Evolutionary conservation across 2,797 vertebrate species (phyloP).

Genomic region (Melanotaenia boesemani): DNA sequence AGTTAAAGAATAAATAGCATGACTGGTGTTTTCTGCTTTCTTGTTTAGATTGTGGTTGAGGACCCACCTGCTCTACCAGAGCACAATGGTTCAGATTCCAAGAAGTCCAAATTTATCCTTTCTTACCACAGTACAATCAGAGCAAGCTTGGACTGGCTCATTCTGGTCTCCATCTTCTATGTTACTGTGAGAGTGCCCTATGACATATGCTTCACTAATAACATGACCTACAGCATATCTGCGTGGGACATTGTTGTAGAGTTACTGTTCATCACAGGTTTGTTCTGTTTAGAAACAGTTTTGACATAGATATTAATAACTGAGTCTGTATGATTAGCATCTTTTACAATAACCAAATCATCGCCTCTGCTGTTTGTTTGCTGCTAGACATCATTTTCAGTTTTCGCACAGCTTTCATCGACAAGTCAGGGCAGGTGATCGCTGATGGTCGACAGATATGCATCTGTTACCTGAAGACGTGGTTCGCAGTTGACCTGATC

Average conservation of each 20-base stretch:
- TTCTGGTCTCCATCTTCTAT: constrained; percentile 96
- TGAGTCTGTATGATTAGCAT: too few species aligned
- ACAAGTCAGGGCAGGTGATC: too few species aligned
- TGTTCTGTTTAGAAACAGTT: constrained; percentile 60
- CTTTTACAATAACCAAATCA: too few species aligned
- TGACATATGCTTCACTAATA: constrained; percentile 98
- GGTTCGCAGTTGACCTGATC: too few species aligned
- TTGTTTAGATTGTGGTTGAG: constrained; percentile 93
- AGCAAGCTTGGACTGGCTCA: constrained; percentile 99
- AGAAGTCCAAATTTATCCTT: constrained; percentile 97
- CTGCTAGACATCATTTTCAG: too few species aligned
- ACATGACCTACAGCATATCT: constrained; percentile 94
- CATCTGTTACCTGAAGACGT: too few species aligned
- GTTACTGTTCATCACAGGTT: constrained; percentile 98
- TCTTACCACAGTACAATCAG: constrained; percentile 98
- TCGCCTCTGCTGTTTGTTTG: too few species aligned
- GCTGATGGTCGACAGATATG: too few species aligned
- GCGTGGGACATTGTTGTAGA: constrained; percentile 98
- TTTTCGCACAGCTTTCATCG: too few species aligned
- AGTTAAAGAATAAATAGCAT: neutral
- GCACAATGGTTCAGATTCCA: constrained; percentile 98
- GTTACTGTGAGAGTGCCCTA: constrained; percentile 98
- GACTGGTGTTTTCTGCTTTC: constrained; percentile 31
- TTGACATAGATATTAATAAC: too few species aligned
- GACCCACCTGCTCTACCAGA: constrained; percentile 95